These are phyloP conservation scores for Harpagifer antarcticus DNA, from an alignment of 2,797 vertebrate species.

Conservation along the genomic window DNA sequence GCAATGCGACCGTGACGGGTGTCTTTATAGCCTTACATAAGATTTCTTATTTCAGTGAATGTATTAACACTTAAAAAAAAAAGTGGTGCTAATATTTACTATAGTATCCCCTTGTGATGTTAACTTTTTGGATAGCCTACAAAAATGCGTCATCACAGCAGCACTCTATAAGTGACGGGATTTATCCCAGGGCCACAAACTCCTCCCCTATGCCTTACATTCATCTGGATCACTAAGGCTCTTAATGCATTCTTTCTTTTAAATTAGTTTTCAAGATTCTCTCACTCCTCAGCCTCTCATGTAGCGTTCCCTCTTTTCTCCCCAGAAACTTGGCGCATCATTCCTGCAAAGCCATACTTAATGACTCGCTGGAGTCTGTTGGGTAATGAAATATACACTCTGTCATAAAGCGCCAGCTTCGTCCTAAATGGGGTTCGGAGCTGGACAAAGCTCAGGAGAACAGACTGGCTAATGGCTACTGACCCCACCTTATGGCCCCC, in stretches of 20 bases:
- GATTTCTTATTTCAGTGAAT: no score
- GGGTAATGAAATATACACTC: constrained; percentile 44
- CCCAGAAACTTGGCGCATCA: constrained; percentile 20
- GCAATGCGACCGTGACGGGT: no score
- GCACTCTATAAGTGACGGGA: not conserved
- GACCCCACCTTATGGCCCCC: constrained; percentile 36
- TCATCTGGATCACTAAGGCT: not conserved
- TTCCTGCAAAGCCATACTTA: constrained; percentile 40
- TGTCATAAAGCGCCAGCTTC: constrained; percentile 23
- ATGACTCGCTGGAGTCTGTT: constrained; percentile 39
- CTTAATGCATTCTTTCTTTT: not conserved
- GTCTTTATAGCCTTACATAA: no score
- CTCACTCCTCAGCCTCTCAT: not conserved
- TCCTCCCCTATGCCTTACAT: not conserved
- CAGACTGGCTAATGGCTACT: constrained; percentile 53
- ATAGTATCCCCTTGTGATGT: no score
- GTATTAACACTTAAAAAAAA: no score
- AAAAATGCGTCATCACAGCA: no score
- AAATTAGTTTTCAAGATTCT: constrained; percentile 18
- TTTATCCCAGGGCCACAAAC: constrained; percentile 2
- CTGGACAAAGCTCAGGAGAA: constrained; percentile 42
- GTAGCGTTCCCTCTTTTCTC: not conserved
- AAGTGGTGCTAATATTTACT: no score
- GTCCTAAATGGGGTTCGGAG: constrained; percentile 42
- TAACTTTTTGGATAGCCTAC: no score